These are phyloP conservation scores for Epinephelus malabaricus DNA, from an alignment of 2,797 vertebrate genomes.

Conservation along the genomic window DNA sequence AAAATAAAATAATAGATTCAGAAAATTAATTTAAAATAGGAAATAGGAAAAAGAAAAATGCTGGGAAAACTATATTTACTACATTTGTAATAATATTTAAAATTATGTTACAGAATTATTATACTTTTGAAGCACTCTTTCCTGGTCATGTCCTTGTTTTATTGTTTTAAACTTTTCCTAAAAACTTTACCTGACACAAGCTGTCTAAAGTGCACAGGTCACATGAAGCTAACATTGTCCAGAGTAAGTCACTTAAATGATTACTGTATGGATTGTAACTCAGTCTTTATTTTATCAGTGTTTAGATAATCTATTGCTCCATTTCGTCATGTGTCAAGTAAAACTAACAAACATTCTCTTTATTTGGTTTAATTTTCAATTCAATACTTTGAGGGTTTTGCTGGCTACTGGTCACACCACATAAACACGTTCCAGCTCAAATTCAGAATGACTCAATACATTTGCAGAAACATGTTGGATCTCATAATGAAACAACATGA, in stretches of 20 bases:
- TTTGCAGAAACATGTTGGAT: constrained; percentile 9
- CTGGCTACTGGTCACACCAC: not conserved
- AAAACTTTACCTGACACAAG: not conserved
- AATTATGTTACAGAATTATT: no score
- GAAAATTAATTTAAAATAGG: no score
- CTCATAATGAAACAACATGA: not conserved
- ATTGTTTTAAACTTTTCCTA: no score
- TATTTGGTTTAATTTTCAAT: not conserved
- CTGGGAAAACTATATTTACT: no score
- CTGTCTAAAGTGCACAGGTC: not conserved
- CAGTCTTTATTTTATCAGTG: not conserved
- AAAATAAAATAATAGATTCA: no score
- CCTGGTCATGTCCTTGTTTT: no score
- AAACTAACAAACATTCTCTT: not conserved
- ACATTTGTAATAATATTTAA: no score
- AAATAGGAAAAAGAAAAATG: no score
- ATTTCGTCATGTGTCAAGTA: constrained; percentile 1
- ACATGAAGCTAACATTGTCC: not conserved
- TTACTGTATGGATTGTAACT: constrained; percentile 2
- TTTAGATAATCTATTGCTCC: constrained; percentile 12
- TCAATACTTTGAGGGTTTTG: not conserved
- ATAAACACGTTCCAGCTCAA: constrained; percentile 3
- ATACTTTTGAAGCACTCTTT: no score
- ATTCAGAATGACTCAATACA: not conserved
- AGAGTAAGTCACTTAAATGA: not conserved